phyloP scores from a whole-genome alignment of 2,888 invertebrate genomes.

The Diloba caeruleocephala region DNA sequence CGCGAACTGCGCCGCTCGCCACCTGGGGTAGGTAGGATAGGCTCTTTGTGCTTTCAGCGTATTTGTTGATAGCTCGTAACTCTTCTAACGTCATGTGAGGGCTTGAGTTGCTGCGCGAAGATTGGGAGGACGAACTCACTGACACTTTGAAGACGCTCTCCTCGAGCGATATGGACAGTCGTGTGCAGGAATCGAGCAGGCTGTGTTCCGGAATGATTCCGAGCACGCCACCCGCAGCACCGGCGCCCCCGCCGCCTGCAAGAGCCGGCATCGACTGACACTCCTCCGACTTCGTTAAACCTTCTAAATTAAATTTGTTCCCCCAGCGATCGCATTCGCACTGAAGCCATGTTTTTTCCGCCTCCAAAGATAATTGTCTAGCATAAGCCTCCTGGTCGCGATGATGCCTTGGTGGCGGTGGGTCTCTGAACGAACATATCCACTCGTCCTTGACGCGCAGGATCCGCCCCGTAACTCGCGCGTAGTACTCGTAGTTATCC shows the following conservation, averaged over 20 bases:
- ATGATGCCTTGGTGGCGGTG: conserved; percentile 91
- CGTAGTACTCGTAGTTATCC: conserved; percentile 98
- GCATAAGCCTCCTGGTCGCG: conserved; percentile 91
- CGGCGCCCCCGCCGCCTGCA: conserved; percentile 91
- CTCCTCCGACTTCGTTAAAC: conserved; percentile 95
- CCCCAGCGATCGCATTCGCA: conserved; percentile 97
- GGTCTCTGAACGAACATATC: conserved; percentile 98
- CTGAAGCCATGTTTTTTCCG: conserved; percentile 96
- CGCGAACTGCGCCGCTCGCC: conserved; percentile 84
- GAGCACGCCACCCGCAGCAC: conserved; percentile 86
- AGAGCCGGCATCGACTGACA: conserved; percentile 96
- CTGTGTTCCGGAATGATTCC: conserved; percentile 96
- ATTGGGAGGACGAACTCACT: conserved; percentile 93
- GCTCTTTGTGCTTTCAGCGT: conserved; percentile 97
- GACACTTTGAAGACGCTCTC: conserved; percentile 90
- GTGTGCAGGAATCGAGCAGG: conserved; percentile 95
- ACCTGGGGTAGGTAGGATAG: conserved; percentile 96
- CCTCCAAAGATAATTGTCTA: conserved; percentile 95
- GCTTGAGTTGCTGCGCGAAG: conserved; percentile 91
- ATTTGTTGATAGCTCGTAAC: conserved; percentile 95
- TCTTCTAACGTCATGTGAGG: conserved; percentile 94
- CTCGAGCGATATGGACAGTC: conserved; percentile 96
- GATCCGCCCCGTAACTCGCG: conserved; percentile 97
- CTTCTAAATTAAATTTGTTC: conserved; percentile 94
- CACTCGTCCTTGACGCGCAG: conserved; percentile 98